Percentiles rank a stretch among this genome's conserved stretches.
phyloP scores from a whole-genome alignment of 2,888 invertebrate species.

The Emesis russula region DNA sequence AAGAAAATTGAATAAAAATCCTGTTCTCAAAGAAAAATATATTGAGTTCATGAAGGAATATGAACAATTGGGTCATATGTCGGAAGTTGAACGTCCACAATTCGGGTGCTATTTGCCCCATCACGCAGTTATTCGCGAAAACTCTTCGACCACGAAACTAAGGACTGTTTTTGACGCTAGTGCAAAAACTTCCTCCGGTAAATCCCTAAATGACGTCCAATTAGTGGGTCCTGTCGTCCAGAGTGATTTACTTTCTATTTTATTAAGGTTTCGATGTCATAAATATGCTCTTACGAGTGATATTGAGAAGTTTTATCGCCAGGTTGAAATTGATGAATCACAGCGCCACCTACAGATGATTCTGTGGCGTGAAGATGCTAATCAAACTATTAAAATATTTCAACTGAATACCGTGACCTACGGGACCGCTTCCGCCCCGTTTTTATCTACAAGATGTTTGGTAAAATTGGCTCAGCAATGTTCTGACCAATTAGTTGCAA shows the following conservation, averaged over 20 bases:
- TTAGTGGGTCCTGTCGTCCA: not conserved
- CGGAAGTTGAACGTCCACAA: not conserved
- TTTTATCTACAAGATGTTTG: not conserved
- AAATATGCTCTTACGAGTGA: not conserved
- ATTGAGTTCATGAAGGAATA: not conserved
- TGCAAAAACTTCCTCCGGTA: not conserved
- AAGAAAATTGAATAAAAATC: not conserved
- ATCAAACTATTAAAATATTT: not conserved
- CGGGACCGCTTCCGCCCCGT: not conserved
- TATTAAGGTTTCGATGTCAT: not conserved
- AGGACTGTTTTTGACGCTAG: no score
- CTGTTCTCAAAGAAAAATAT: not conserved
- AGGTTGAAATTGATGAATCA: conserved; percentile 17
- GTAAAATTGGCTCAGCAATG: not conserved
- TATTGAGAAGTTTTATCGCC: not conserved
- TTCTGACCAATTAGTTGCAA: not conserved
- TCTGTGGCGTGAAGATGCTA: no score
- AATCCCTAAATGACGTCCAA: not conserved
- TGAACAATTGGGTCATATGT: not conserved
- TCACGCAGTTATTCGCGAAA: conserved; percentile 7
- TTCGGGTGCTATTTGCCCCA: conserved; percentile 62
- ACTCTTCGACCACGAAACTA: no score
- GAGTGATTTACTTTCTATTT: not conserved
- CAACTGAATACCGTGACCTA: not conserved
- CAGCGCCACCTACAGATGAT: no score